Conservation (phyloP, 2,113 vertebrate species). For the Eulemur macaco region DNA sequence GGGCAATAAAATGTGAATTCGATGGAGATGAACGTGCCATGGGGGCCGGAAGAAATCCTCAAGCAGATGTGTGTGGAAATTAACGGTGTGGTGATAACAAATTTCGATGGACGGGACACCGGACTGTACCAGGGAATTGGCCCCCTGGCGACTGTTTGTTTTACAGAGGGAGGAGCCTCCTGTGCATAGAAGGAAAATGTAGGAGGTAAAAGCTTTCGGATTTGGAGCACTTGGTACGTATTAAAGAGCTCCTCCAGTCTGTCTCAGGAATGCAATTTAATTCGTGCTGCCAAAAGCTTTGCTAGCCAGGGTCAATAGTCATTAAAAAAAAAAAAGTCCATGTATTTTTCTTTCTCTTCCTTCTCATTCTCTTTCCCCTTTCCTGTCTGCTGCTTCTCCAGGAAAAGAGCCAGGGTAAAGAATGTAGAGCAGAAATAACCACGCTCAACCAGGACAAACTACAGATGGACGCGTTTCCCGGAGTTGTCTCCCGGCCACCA, state of each 20-base stretch:
- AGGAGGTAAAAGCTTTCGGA: neutral
- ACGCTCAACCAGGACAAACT: accelerated
- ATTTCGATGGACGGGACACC: conserved; percentile 68
- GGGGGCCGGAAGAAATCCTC: conserved; percentile 73
- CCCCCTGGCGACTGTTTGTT: conserved; percentile 52
- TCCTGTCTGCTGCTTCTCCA: neutral
- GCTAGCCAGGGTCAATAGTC: neutral
- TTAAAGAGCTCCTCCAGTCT: neutral
- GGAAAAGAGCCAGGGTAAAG: neutral
- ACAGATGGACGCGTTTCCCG: neutral
- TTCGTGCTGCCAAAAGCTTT: neutral
- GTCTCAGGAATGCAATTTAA: neutral
- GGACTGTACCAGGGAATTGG: neutral
- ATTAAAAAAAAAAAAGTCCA: neutral
- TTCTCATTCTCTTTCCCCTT: neutral
- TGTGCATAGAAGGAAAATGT: conserved; percentile 22
- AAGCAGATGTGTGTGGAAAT: conserved; percentile 81
- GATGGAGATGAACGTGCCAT: conserved; percentile 82
- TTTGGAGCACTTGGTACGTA: neutral
- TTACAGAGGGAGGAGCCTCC: neutral
- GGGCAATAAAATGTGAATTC: conserved; percentile 80
- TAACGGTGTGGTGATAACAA: conserved; percentile 80
- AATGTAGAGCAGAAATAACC: neutral
- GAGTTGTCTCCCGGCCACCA: neutral
- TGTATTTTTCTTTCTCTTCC: neutral